Conservation (phyloP, 2,113 vertebrate species). For the Chionodraco myersi region DNA sequence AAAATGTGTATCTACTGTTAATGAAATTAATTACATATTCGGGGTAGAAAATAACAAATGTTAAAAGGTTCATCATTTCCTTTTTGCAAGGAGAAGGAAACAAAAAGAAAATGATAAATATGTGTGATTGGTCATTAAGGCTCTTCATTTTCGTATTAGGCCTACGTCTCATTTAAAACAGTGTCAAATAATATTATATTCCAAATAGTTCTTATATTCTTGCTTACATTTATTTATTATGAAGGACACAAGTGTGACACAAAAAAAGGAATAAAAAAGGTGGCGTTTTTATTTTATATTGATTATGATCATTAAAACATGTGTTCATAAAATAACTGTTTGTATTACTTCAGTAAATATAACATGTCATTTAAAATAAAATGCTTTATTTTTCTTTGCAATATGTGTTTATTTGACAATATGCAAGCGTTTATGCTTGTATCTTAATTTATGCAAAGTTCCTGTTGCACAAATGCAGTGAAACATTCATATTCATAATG, state of each 20-base stretch:
- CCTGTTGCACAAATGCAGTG: neutral
- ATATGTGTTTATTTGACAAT: neutral
- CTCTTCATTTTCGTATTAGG: too few species aligned
- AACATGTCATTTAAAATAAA: neutral
- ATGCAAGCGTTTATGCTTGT: neutral
- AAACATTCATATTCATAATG: neutral
- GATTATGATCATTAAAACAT: too few species aligned
- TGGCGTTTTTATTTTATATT: too few species aligned
- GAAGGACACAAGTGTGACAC: too few species aligned
- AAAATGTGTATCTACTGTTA: slow-evolving; percentile 62
- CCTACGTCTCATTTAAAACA: too few species aligned
- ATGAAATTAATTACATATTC: slow-evolving; percentile 14
- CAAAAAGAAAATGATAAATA: too few species aligned
- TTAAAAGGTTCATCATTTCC: neutral
- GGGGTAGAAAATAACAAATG: neutral
- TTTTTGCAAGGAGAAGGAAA: neutral
- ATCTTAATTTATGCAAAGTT: neutral
- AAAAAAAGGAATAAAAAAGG: too few species aligned
- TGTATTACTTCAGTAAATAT: neutral
- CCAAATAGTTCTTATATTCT: too few species aligned
- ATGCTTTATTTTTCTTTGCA: slow-evolving; percentile 2
- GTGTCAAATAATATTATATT: too few species aligned
- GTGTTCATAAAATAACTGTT: too few species aligned
- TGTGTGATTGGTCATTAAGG: too few species aligned
- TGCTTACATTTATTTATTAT: too few species aligned